phyloP scores from a whole-genome alignment of 2,888 invertebrate species.

The Spialia ferax region DNA sequence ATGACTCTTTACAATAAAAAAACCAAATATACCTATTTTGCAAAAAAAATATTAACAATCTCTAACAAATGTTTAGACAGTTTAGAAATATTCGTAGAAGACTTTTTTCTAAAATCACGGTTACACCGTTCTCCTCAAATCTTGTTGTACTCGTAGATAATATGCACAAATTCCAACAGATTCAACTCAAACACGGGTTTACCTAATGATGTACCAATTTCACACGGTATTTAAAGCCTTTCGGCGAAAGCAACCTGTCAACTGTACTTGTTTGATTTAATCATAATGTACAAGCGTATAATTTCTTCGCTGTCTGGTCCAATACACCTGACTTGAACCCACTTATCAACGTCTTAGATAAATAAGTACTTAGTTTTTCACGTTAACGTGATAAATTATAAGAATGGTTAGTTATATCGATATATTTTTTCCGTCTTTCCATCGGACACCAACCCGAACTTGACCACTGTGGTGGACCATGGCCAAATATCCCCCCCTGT shows the following conservation, averaged over 20 bases:
- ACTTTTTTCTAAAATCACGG: no score
- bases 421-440: no score
- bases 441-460: no score
- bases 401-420: no score
- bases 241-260: conserved; percentile 23
- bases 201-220: neutral
- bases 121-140: conserved; percentile 5
- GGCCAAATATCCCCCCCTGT: no score
- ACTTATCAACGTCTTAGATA: neutral
- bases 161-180: conserved; percentile 13
- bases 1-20: no score
- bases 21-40: no score
- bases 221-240: neutral
- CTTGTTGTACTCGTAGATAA: neutral
- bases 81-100: no score
- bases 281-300: conserved; percentile 11
- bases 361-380: neutral
- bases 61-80: no score
- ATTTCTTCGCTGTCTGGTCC: conserved; percentile 18
- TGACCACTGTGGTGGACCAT: no score
- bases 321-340: conserved; percentile 13
- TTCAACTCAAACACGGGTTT: neutral
- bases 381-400: no score
- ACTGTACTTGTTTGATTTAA: conserved; percentile 22
- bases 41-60: no score